Conservation (phyloP, 2,888 invertebrate species). For the Lordiphosa fenestrarum region DNA sequence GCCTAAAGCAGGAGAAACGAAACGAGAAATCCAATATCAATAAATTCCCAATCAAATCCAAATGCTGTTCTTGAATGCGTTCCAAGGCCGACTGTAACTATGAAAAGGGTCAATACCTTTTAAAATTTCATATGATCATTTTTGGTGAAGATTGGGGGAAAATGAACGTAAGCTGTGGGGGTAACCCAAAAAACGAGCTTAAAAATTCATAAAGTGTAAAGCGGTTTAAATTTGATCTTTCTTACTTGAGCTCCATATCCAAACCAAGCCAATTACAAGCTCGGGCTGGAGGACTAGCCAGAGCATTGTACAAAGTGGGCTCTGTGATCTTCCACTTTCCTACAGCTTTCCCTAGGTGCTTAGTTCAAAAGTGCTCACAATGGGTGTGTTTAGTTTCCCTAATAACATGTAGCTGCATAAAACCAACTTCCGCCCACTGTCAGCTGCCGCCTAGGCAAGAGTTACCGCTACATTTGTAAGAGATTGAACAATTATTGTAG, state of each 20-base stretch:
- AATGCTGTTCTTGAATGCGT: conserved; percentile 64
- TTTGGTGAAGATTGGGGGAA: conserved; percentile 48
- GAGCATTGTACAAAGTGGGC: conserved; percentile 79
- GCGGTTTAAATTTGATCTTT: conserved; percentile 4
- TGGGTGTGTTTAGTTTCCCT: too few relatives aligned
- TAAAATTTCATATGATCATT: conserved; percentile 79
- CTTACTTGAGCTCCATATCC: conserved; percentile 78
- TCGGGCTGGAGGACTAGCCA: conserved; percentile 81
- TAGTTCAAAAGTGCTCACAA: too few relatives aligned
- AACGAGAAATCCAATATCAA: conserved; percentile 39
- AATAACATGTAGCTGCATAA: too few relatives aligned
- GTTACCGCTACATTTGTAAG: too few relatives aligned
- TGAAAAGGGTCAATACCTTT: conserved; percentile 64
- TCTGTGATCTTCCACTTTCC: conserved; percentile 45
- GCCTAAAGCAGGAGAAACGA: conserved; percentile 5
- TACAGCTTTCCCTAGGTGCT: too few relatives aligned
- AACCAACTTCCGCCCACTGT: too few relatives aligned
- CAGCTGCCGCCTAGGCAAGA: too few relatives aligned
- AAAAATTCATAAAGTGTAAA: neutral
- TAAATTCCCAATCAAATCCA: conserved; percentile 28
- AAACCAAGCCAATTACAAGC: conserved; percentile 81
- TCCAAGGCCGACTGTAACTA: conserved; percentile 34
- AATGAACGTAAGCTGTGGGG: neutral
- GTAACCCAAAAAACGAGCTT: neutral
- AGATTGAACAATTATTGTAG: too few relatives aligned